phyloP scores from a whole-genome alignment of 1,140 invertebrate genomes.

The Heliconius eleuchia region DNA sequence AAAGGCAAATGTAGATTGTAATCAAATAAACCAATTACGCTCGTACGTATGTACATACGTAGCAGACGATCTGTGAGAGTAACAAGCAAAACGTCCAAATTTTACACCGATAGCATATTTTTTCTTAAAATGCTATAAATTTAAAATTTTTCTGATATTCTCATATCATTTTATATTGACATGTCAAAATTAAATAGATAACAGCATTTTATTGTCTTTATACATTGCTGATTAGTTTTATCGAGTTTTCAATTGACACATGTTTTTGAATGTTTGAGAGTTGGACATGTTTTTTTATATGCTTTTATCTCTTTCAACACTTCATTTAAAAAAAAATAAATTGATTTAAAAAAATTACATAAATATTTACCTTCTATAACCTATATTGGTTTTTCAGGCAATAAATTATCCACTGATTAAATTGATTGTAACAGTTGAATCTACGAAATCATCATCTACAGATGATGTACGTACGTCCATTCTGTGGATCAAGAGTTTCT shows the following conservation, averaged over 20 bases:
- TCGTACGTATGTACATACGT: too few species aligned
- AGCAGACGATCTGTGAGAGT: background rate
- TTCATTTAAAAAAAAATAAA: background rate
- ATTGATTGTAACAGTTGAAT: too few species aligned
- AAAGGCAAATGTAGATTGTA: background rate
- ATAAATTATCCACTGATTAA: too few species aligned
- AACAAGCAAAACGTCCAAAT: background rate
- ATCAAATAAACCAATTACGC: constrained; percentile 6
- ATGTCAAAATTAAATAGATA: constrained; percentile 4
- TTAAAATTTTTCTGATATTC: background rate
- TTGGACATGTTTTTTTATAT: background rate
- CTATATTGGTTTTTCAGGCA: too few species aligned
- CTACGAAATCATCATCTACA: too few species aligned
- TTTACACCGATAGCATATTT: background rate
- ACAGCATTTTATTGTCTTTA: background rate
- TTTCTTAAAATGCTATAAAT: background rate
- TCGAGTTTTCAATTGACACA: background rate
- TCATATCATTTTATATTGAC: background rate
- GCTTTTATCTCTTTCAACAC: background rate
- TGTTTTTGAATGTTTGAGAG: constrained; percentile 2
- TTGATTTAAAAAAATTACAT: too few species aligned
- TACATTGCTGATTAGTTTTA: background rate
- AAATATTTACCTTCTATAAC: too few species aligned
- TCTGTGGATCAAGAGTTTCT: too few species aligned
- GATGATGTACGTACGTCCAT: too few species aligned